Conservation (phyloP, 2,888 invertebrate species). For the Drosophila monieri region DNA sequence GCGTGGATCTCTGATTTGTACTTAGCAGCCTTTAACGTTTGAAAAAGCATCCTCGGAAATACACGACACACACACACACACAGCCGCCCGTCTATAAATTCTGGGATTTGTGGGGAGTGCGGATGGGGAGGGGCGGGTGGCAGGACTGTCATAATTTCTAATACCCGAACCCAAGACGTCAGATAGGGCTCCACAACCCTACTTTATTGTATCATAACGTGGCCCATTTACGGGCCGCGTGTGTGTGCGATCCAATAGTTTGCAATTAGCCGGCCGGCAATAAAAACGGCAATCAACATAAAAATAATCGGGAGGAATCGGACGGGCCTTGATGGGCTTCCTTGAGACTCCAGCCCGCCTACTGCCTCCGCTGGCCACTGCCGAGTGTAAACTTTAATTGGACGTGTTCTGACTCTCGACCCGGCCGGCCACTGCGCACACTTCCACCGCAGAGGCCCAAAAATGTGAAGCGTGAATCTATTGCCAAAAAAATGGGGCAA, state of each 20-base stretch:
- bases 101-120: conserved; percentile 57
- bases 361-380: too few relatives aligned
- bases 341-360: too few relatives aligned
- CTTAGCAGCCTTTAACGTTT: too few relatives aligned
- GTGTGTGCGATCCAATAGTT: conserved; percentile 64
- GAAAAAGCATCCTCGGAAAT: not conserved
- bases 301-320: conserved; percentile 69
- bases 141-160: conserved; percentile 71
- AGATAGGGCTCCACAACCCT: conserved; percentile 66
- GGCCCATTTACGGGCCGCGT: conserved; percentile 9
- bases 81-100: conserved; percentile 60
- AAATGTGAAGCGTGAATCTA: conserved; percentile 59
- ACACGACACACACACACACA: conserved; percentile 4
- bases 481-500: conserved; percentile 59
- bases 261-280: conserved; percentile 65
- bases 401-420: conserved; percentile 43
- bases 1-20: too few relatives aligned
- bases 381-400: conserved; percentile 68
- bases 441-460: conserved; percentile 60
- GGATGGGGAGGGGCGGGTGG: not conserved
- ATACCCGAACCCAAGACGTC: conserved; percentile 53
- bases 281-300: conserved; percentile 80
- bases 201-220: conserved; percentile 71
- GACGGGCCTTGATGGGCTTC: not conserved
- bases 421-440: conserved; percentile 59